Percentiles rank a stretch among this genome's conserved stretches.
Conservation (phyloP, 37 sponge, comb jelly and placozoan species). For the Cladorhizidae sp. region DNA sequence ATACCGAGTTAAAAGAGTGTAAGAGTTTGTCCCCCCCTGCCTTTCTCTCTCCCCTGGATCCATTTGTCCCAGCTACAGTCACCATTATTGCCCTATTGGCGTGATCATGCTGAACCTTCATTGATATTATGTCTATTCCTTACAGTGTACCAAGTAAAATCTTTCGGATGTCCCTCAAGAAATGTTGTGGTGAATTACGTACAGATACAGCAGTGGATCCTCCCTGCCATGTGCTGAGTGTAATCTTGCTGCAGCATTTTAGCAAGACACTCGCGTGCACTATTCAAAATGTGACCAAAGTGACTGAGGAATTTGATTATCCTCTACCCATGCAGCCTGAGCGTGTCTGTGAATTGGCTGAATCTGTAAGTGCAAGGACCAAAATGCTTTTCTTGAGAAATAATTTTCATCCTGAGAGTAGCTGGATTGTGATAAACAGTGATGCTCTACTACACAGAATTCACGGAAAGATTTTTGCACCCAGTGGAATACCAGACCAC, state of each 20-base stretch:
- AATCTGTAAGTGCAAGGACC: conserved; percentile 17
- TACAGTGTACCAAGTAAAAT: conserved; percentile 10
- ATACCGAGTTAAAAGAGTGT: no score
- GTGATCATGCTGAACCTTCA: no score
- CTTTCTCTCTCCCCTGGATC: no score
- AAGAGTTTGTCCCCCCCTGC: no score
- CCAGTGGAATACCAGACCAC: conserved; percentile 9
- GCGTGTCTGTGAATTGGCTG: conserved; percentile 35
- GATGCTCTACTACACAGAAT: conserved; percentile 33
- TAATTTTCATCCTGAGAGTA: not conserved
- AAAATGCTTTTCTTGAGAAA: conserved; percentile 42
- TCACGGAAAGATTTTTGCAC: conserved; percentile 47
- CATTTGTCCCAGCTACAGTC: no score
- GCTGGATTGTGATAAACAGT: conserved; percentile 49
- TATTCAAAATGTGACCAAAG: conserved; percentile 13
- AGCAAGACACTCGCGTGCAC: conserved; percentile 5
- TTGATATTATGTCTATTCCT: not conserved
- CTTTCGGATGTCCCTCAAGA: conserved; percentile 7
- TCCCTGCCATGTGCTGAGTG: conserved; percentile 44
- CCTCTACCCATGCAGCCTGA: conserved; percentile 24
- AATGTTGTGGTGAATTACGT: conserved; percentile 20
- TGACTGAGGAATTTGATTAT: conserved; percentile 12
- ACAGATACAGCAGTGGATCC: conserved; percentile 14
- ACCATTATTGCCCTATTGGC: no score
- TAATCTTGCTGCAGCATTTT: conserved; percentile 26